phyloP scores from a whole-genome alignment of 2,113 vertebrate genomes.

The Oncorhynchus kisutch region DNA sequence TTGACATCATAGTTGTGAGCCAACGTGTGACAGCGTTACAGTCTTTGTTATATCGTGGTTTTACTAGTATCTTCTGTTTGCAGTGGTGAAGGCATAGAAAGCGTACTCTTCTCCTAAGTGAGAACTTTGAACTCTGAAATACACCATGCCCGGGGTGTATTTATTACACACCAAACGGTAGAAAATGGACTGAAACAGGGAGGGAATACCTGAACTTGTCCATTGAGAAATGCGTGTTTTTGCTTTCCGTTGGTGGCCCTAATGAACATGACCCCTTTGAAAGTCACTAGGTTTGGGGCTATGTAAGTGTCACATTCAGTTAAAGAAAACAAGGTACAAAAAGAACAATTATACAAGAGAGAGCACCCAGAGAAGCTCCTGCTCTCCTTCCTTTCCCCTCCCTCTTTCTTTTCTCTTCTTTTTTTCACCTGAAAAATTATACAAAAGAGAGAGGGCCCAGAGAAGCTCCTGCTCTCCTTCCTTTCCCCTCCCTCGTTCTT shows the following conservation, averaged over 20 bases:
- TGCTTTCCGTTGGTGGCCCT: too few species aligned
- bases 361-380: conserved; percentile 2
- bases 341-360: conserved; percentile 49
- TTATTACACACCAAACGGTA: too few species aligned
- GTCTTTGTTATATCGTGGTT: background rate
- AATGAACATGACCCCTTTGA: conserved; percentile 9
- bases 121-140: conserved; percentile 38
- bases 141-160: background rate
- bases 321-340: conserved; percentile 27
- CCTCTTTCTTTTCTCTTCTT: too few species aligned
- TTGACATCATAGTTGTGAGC: too few species aligned
- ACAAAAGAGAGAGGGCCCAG: conserved; percentile 43
- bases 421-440: conserved; percentile 56
- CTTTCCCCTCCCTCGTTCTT: too few species aligned
- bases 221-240: too few species aligned
- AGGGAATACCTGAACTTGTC: too few species aligned
- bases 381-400: too few species aligned
- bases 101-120: conserved; percentile 46
- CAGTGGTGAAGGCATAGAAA: conserved; percentile 70
- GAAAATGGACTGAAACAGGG: too few species aligned
- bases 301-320: conserved; percentile 70
- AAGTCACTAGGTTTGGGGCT: conserved; percentile 59
- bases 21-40: too few species aligned
- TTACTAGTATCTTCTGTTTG: conserved; percentile 60
- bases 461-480: too few species aligned